Conservation (phyloP, 1,140 invertebrate species). For the Diorhabda sublineata region DNA sequence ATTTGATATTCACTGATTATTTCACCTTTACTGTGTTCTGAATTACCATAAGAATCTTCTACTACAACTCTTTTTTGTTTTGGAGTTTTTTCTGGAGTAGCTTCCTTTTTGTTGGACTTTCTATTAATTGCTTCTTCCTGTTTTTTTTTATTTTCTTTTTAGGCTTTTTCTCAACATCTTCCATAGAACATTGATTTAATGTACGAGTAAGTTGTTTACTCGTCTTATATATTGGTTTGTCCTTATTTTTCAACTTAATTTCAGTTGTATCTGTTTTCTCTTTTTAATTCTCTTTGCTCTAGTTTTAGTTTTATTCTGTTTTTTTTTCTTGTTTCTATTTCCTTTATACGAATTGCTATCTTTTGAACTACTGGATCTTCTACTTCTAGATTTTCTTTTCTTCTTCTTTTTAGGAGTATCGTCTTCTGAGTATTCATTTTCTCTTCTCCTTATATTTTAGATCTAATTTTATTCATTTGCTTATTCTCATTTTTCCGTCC, state of each 20-base stretch:
- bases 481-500: background rate
- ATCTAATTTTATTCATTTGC: background rate
- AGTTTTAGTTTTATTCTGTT: conserved; percentile 39
- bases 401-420: conserved; percentile 44
- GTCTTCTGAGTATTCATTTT: conserved; percentile 24
- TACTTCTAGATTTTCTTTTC: conserved; percentile 47
- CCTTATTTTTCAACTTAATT: conserved; percentile 13
- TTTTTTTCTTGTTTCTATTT: conserved; percentile 48
- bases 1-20: no score
- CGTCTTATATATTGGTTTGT: background rate
- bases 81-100: no score
- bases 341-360: conserved; percentile 36
- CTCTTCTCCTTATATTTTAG: background rate
- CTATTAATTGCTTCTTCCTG: background rate
- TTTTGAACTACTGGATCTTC: conserved; percentile 47
- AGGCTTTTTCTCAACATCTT: background rate
- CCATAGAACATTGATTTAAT: background rate
- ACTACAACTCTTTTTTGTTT: no score
- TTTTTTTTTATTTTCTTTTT: conserved; percentile 8
- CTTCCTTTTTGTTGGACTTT: no score
- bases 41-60: no score
- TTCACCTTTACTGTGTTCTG: no score
- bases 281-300: conserved; percentile 51
- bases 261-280: conserved; percentile 3
- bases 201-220: background rate